Base-by-base conservation (phyloP, 2,113 vertebrate species). In the Stictonetta naevosa region DNA sequence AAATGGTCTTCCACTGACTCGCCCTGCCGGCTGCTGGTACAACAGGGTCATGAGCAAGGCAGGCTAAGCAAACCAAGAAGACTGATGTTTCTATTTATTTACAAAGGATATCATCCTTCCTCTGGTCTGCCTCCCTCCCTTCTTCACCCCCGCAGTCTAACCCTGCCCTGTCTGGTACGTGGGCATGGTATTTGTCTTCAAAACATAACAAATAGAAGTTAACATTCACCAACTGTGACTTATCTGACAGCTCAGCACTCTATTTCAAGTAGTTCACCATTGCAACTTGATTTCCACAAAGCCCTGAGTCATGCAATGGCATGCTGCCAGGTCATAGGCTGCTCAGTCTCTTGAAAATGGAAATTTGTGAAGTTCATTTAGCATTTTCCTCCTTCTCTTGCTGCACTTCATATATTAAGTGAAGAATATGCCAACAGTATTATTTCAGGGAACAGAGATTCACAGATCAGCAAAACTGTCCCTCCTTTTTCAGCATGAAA, bases 81-180 rank as follows among this genome's bases (percentile, higher is more conserved):
- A 86, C 73, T 87, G 75, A 95, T 63, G 23, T 86, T 63, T 94
- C 73, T 97, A 82, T 97, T 97, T 97, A 96, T 96, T 95, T 96
- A 94, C 73, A 94, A 75, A 94, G 79, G 80, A 88, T 93, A 94
- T 92, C 96, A 97, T 94, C 94, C 95, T 96, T 96, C 96, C 96
- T 97, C 60, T 96, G 94, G 88, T 91, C 93, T 96, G 93, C 76
- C 73, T 94, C 88, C 95, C 74, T 97, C 93, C 87, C 92, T 82
- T 84, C 84, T 93, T 96, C 96, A 92, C 87, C 67, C 93, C 96
- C 91, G 36, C 87, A 97, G 88, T 97, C 93, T 95, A 94, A 96
- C 93, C 94, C 84, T 93, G 95, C 92, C 94, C 82, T 95, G 80
- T 96, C 97, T 95, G 90, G 92, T 93, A 88, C 53, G 78, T 91